Base-by-base conservation (phyloP, 2,113 vertebrate species). In the Onychostruthus taczanowskii region DNA sequence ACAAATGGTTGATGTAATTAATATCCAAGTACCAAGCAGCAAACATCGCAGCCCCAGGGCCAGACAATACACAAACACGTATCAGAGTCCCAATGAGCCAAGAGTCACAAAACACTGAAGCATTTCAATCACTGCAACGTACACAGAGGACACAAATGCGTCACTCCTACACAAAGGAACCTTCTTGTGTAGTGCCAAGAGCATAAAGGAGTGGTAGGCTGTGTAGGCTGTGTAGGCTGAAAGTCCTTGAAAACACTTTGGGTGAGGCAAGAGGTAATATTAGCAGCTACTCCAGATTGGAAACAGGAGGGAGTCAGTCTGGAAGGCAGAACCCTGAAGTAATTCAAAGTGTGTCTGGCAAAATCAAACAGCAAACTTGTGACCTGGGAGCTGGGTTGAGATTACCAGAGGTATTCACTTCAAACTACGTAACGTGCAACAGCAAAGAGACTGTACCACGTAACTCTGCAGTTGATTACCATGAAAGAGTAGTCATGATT, bases 401-500 rank as follows among this genome's bases (percentile, higher is more conserved):
- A 69, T 24, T 22, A 46, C 39, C 74, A 50, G 47, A 72, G 30
- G 43, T 37, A 59, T 73, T 53, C 27, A 37, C 52, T 87, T 61
- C 56, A 24, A 82, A 56, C 69, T 53, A 52, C 0, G 0, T 10
- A 39, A 49, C 0, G 0, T 19, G 24, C n/a, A 50, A 31, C 52
- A 55, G 44, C 49, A n/a, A 58, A 50, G 26, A 61, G 31, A 58
- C 37, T 35, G 1, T 6, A 24, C 41, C 21, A 56, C 2, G 9
- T 24, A 55, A 61, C 28, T 82, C 41, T 68, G 43, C 35, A 55
- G n/a, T 4, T 69, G 19, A 50, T 91, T 44, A 58, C 67, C 44
- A 43, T 13, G 6, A 18, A 62, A 61, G 11, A 72, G 8, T 13
- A 44, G 41, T 53, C 43, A 20, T 5, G 35, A 84, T 55, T 22